phyloP scores from a whole-genome alignment of 2,888 invertebrate species.

The Macropis europaea region DNA sequence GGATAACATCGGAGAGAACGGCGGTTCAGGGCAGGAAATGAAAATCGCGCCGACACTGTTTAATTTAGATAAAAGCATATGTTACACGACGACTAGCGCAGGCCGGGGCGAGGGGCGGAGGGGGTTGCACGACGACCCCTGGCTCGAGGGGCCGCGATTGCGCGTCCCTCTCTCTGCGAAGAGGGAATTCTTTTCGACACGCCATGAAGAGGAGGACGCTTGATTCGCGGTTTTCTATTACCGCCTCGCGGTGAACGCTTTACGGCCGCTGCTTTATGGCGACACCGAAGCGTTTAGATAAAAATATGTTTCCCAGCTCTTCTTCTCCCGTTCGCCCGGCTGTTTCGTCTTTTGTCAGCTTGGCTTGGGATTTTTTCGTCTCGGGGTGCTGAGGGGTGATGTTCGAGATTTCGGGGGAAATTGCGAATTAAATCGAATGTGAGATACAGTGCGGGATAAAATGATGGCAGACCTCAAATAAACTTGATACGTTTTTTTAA shows the following conservation, averaged over 20 bases:
- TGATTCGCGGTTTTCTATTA: slow-evolving; percentile 53
- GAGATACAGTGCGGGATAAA: too few relatives aligned
- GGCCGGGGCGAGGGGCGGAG: slow-evolving; percentile 6
- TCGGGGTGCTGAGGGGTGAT: too few relatives aligned
- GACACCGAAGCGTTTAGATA: slow-evolving; percentile 12
- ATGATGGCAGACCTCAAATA: too few relatives aligned
- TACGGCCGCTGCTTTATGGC: slow-evolving; percentile 10
- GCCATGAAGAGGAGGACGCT: background rate
- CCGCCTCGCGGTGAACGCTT: slow-evolving; percentile 13
- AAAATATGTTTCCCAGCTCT: slow-evolving; percentile 17
- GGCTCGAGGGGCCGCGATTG: slow-evolving; percentile 22
- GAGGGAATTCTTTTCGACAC: slow-evolving; percentile 31
- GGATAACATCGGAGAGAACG: slow-evolving; percentile 81
- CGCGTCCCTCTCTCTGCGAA: slow-evolving; percentile 26
- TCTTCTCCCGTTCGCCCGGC: too few relatives aligned
- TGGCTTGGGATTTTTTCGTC: too few relatives aligned
- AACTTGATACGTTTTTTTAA: too few relatives aligned
- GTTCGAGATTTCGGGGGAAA: too few relatives aligned
- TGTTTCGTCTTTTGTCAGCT: too few relatives aligned
- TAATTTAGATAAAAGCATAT: slow-evolving; percentile 83
- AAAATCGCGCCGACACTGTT: slow-evolving; percentile 81
- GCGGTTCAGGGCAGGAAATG: slow-evolving; percentile 81
- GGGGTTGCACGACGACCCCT: background rate
- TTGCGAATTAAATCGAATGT: too few relatives aligned
- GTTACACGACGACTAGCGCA: slow-evolving; percentile 73